A percentile compares a stretch with the other conserved stretches of the same genome.
These are phyloP conservation scores for Pammene fasciana DNA, from an alignment of 2,888 invertebrate genomes.

Conservation along the genomic window DNA sequence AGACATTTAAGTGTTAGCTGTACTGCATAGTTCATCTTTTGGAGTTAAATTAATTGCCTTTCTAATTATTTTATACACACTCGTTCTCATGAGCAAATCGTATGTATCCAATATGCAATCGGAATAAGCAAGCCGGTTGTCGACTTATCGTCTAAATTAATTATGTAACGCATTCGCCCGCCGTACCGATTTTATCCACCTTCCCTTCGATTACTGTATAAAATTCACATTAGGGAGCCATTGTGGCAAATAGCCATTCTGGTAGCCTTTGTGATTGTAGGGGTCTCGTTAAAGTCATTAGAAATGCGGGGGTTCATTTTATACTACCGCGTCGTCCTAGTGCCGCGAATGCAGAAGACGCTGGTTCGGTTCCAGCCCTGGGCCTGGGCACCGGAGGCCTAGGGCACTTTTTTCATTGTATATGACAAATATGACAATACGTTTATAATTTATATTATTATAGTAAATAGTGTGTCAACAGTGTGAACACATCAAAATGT, in stretches of 20 bases:
- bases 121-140: background rate
- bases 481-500: too few relatives aligned
- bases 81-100: background rate
- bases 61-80: too few relatives aligned
- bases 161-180: constrained; percentile 20
- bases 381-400: too few relatives aligned
- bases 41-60: background rate
- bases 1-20: too few relatives aligned
- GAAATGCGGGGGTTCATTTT: background rate
- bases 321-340: too few relatives aligned
- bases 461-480: too few relatives aligned
- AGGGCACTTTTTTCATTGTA: too few relatives aligned
- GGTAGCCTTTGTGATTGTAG: background rate
- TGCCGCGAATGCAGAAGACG: too few relatives aligned
- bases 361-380: too few relatives aligned
- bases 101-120: background rate
- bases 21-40: too few relatives aligned
- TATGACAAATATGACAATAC: too few relatives aligned
- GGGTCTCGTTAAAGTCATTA: background rate
- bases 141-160: constrained; percentile 16
- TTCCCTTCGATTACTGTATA: constrained; percentile 22
- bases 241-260: constrained; percentile 10
- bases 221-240: constrained; percentile 9
- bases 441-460: too few relatives aligned
- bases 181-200: constrained; percentile 3